Conservation (phyloP, 2,797 vertebrate genomes). For the Megalops cyprinoides region DNA sequence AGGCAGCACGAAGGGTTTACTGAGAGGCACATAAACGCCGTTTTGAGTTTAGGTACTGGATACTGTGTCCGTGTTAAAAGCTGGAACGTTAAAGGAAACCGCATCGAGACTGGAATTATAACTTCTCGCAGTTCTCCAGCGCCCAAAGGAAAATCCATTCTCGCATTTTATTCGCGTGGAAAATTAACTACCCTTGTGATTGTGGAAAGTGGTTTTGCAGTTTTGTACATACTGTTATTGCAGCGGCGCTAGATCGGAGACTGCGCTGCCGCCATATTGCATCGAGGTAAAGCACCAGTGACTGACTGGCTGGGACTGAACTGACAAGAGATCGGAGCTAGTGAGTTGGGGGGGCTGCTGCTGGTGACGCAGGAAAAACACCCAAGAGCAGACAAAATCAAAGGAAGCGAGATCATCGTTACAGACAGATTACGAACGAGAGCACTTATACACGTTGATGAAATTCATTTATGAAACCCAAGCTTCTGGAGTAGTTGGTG, state of each 20-base stretch:
- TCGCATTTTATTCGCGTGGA: background rate
- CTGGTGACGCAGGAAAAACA: conserved; percentile 93
- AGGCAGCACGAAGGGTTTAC: background rate
- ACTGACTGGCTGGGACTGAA: conserved; percentile 73
- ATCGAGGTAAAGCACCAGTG: conserved; percentile 66
- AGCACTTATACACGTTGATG: conserved; percentile 55
- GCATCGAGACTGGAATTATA: conserved; percentile 15
- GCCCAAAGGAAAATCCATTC: conserved; percentile 14
- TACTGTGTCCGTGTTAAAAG: conserved; percentile 12
- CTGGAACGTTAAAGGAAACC: conserved; percentile 7
- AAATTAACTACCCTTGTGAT: conserved; percentile 28
- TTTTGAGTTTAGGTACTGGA: conserved; percentile 14
- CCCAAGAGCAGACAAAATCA: conserved; percentile 73
- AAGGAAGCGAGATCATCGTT: conserved; percentile 36
- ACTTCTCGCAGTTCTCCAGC: background rate
- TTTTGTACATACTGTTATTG: conserved; percentile 14
- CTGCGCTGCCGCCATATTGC: conserved; percentile 81
- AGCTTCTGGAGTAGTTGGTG: conserved; percentile 70
- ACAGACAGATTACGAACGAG: conserved; percentile 52
- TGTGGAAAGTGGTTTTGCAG: conserved; percentile 44
- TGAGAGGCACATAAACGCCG: conserved; percentile 22
- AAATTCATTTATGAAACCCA: conserved; percentile 64
- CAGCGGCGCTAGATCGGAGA: conserved; percentile 65
- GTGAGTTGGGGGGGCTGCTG: conserved; percentile 67
- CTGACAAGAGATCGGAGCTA: conserved; percentile 71